These are phyloP conservation scores for Meloidogyne chitwoodi DNA, from an alignment of 1,140 invertebrate species.

Conservation along the genomic window DNA sequence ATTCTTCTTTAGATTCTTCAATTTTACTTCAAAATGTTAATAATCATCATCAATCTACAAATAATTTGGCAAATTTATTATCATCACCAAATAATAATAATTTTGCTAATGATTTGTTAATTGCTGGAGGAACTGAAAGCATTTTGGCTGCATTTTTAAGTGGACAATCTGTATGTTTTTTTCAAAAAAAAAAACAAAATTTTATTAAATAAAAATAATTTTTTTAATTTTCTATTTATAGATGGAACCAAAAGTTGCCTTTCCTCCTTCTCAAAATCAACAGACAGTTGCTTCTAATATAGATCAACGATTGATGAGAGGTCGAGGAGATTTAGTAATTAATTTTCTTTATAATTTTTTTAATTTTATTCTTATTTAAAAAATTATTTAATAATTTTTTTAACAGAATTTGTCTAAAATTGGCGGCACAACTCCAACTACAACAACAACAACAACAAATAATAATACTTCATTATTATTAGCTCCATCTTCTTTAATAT, in stretches of 20 bases:
- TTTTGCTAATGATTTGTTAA: background rate
- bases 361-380: background rate
- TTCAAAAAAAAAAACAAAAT: background rate
- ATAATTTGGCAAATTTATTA: background rate
- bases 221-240: background rate
- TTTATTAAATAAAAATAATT: background rate
- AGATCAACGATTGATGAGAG: background rate
- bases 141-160: conserved; percentile 21
- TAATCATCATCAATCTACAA: background rate
- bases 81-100: background rate
- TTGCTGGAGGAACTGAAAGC: conserved; percentile 1
- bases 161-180: conserved; percentile 6
- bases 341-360: background rate
- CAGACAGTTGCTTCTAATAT: background rate
- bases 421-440: background rate
- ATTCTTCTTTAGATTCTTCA: background rate
- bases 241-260: background rate
- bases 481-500: background rate
- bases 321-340: background rate
- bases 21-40: background rate
- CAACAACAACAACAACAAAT: background rate
- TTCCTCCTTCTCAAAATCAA: background rate
- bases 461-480: background rate
- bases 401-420: background rate
- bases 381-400: background rate